Evolutionary conservation across 2,113 vertebrate genomes (phyloP).

Genomic region (Phalacrocorax brasilianus): DNA sequence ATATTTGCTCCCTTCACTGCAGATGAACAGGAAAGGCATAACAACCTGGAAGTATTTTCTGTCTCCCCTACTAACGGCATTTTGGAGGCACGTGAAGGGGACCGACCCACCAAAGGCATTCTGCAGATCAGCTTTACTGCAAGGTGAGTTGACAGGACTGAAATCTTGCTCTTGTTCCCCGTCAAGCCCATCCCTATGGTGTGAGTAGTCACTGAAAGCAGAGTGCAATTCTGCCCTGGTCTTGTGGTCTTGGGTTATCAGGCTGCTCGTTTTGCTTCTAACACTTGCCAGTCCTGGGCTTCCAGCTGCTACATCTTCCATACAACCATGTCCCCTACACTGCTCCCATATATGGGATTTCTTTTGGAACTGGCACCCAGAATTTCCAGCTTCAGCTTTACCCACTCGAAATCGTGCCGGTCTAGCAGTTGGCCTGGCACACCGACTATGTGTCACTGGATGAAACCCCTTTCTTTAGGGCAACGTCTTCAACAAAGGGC

Average conservation of each 20-base stretch:
- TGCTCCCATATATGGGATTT: not conserved
- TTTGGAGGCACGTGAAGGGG: constrained; percentile 65
- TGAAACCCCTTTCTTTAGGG: not conserved
- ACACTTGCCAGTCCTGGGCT: not conserved
- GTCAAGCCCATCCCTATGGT: accelerated
- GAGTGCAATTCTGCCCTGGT: not conserved
- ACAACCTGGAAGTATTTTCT: constrained; percentile 62
- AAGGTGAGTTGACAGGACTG: constrained; percentile 69
- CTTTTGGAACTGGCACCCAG: not conserved
- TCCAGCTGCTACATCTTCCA: not conserved
- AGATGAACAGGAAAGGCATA: constrained; percentile 37
- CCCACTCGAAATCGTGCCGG: not conserved
- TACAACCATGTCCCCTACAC: not conserved
- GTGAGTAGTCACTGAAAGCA: not conserved
- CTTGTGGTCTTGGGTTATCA: not conserved
- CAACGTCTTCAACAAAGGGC: not conserved
- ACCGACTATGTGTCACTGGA: accelerated
- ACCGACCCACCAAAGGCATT: constrained; percentile 27
- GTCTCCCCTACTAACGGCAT: constrained; percentile 78
- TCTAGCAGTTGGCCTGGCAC: not conserved
- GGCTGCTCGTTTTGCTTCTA: not conserved
- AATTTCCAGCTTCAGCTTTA: not conserved
- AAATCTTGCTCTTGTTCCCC: too few relatives aligned
- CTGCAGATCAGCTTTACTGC: constrained; percentile 86
- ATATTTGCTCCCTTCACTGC: not conserved